Base-by-base conservation (phyloP, 1,140 invertebrate genomes). In the Bactericera cockerelli region DNA sequence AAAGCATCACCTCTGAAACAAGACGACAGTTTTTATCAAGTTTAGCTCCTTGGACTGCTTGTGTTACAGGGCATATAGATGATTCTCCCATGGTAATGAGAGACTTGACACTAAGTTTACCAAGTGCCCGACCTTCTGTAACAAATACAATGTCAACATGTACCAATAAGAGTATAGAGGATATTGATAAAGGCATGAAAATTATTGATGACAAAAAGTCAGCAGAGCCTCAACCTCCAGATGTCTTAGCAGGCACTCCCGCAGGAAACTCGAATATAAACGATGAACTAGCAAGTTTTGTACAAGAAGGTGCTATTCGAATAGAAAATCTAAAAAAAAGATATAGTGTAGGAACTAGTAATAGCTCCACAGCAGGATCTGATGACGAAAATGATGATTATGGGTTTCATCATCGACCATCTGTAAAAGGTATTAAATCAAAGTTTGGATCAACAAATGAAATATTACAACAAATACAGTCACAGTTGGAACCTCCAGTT, bases 361-460 rank as follows among this genome's bases (percentile, higher is more conserved):
- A 55, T 1, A 1, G 57, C 2, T 74, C 71, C 56, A 54, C 58
- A 21, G 42, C 60, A 21, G 63, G 63, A 26, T 75, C 72, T 60
- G 79, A 84, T 59, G 82, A 88, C 59, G 88, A 91, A 66, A 78
- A 87, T 61, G 89, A 91, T 62, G 87, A 91, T 65, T 91, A 92
- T 62, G 89, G 88, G 3, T 92, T 93, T 69, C 86, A 87, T 65
- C 76, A 86, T n/a, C 74, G 89, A 8, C 89, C 89, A 0, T 87
- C 87, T 0, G 89, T 93, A 1, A 76, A 87, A 0, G 83, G 82
- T 0, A 84, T 84, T 33, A 82, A 82, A 64, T 79, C 80, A 0
- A 75, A 84, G 33, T 83, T 87, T 53, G 84, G 85, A 25, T 81
- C 83, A 0, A 87, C 85, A 0, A 83, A 82, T 36, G 86, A 91